Base-by-base conservation (phyloP, 2,113 vertebrate genomes). In the Merops nubicus region DNA sequence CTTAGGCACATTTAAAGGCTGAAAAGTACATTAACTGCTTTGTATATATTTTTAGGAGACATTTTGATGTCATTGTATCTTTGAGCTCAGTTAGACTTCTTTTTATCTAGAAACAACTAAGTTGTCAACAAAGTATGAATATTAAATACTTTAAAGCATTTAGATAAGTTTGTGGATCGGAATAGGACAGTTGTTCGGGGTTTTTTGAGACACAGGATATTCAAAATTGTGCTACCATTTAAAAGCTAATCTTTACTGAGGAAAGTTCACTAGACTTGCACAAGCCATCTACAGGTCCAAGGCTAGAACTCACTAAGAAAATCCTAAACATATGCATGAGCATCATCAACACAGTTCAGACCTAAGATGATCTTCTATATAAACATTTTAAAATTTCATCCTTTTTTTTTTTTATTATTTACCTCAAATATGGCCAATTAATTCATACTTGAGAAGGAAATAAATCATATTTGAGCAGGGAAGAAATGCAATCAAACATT, bases 21-120 rank as follows among this genome's bases (percentile, higher is more conserved):
- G 38, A 36, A 93, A 73, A 65, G 78, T 76, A 79, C n/a, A 69
- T 69, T 91, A 85, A 73, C 43, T 70, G 23, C 54, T 70, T 77
- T 47, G 22, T 38, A 70, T 26, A 50, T 91, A 91, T 64, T 74
- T 93, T 92, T 85, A 91, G 80, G 72, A 92, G 43, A 89, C n/a
- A 45, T 89, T 68, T 65, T 82, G 21, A 69, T 69, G 31, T 31
- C 43, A 78, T 91, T 72, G 38, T 48, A 78, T 59, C 53, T 81
- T 31, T 25, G 38, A 77, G 51, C 31, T 95, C 74, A 67, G 43
- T 36, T 65, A 81, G 19, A 78, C 50, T 43, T 81, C 54, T 82
- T 81, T 72, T 65, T 59, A n/a, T 73, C 69, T 91, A 75, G 68
- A 91, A 93, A 62, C 7, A 79, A 29, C 29, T 33, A 67, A 69